Evolutionary conservation across 2,797 vertebrate species (phyloP), one percentile per base, ranked within the genome.

Genomic region (Helostoma temminkii): DNA sequence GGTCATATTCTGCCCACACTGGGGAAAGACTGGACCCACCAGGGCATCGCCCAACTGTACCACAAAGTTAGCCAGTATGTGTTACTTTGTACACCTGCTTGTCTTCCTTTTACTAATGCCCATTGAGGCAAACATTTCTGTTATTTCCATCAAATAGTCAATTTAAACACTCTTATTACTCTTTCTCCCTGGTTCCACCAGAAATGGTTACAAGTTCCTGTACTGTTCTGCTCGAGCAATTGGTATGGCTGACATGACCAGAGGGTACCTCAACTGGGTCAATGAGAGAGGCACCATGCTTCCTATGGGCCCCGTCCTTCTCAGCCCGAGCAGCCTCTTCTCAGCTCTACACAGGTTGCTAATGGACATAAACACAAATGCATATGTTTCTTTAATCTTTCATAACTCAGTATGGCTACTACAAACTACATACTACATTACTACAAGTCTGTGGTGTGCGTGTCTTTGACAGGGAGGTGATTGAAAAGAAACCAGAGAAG

Each of bases 21-120:
- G 37, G 98, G 98, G 54, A 99, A 99, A 91, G 98, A 99, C 76
- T 99, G 98, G 98, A 99, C 97, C 0, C 98, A 99, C 82, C 97
- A 98, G 90, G 98, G 97, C 66, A 99, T 99, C 1, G 96, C 97
- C 0, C 96, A 96, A 10, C 94, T 99, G 47, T 99, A 98, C 88
- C 98, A 99, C 84, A 98, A 98, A 96, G 96, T 99, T 90, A 98
- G 96, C 97, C 96, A 98, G 98, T 99, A 92, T 97, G 97, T 90
- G 71, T 41, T 11, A 0, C 12, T 18, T 52, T n/a, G 39, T 41
- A 24, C 1, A 18, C 15, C 15, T 56, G 6, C 21, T 16, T 37
- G 8, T 9, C 12, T 9, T n/a, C n/a, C n/a, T n/a, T n/a, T n/a
- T n/a, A n/a, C n/a, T n/a, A n/a, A n/a, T n/a, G n/a, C n/a, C n/a